Evolutionary conservation across 2,888 invertebrate genomes (phyloP), one percentile per base, ranked within the genome.

Genomic region (Gymnosoma rotundatum): DNA sequence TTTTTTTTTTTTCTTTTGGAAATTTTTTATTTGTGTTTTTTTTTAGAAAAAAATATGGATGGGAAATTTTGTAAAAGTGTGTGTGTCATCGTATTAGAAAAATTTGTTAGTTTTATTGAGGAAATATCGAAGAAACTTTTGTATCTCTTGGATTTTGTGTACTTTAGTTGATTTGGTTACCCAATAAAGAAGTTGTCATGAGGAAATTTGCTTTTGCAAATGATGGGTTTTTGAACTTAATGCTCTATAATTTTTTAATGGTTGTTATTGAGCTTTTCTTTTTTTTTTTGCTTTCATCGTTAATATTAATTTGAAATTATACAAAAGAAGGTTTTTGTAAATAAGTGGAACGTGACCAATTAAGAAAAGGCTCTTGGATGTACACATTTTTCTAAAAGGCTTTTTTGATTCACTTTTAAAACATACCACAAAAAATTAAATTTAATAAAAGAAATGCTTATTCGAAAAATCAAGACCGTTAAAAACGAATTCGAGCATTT

Each of bases 131-230:
- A 70, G 14, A 58, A 42, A 61, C 0, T 45, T 67, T 54, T 61
- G 7, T 36, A 21, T 32, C 8, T 32, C 1, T 10, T 25, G 45
- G 50, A 14, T 25, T 67, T 36, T 54, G 12, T 21, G 4, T 21
- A 12, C 8, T 52, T 14, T 42, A 5, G 21, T 42, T 42, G 6
- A 38, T 76, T 58, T 76, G 20, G 32, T 69, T 20, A 16, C 20
- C 4, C 16, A 2, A 50, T n/a, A 61, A 45, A 12, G 50, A 42
- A 70, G 21, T 72, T 45, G 61, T 78, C 82, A 73, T 78, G 67
- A 82, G 78, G 72, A 82, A 54, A 73, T 14, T 50, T 75, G 36
- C 21, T 58, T 16, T 36, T 54, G 48, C 63, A 56, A 70, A 61
- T 61, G 58, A 70, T 48, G 63, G 20, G n/a, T 32, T 63, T 69